These are phyloP conservation scores for Trogon surrucura DNA, from an alignment of 2,113 vertebrate species.

Conservation along the genomic window DNA sequence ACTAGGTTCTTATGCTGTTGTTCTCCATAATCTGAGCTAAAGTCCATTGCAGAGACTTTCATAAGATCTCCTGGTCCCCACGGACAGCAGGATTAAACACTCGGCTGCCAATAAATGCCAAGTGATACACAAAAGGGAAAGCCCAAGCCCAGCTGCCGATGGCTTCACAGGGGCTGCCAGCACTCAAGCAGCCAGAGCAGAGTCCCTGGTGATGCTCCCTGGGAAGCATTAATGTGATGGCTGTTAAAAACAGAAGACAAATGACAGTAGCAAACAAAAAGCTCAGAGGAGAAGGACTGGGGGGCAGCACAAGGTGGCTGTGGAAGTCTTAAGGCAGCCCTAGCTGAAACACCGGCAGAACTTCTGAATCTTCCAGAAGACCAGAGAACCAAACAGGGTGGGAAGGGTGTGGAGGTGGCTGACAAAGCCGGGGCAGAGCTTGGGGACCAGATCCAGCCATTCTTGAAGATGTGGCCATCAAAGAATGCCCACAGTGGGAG, in stretches of 20 bases:
- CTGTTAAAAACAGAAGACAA: background rate
- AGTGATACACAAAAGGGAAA: background rate
- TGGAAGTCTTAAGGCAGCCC: background rate
- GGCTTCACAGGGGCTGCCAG: background rate
- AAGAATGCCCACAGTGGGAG: background rate
- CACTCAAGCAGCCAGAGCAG: background rate
- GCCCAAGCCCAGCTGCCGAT: background rate
- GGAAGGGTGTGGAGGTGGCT: background rate
- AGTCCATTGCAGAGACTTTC: background rate
- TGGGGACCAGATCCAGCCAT: background rate
- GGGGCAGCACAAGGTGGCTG: background rate
- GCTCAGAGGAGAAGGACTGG: background rate
- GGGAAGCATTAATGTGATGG: background rate
- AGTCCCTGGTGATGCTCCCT: background rate
- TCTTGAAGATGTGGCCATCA: background rate
- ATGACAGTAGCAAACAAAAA: background rate
- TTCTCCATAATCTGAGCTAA: background rate
- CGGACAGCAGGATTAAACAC: no score
- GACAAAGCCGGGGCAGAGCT: background rate
- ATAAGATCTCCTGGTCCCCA: background rate
- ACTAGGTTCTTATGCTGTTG: rapidly evolving
- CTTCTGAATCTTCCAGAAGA: background rate
- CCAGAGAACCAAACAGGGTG: background rate
- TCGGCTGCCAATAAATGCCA: background rate
- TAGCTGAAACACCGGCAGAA: background rate